Evolutionary conservation across 2,797 vertebrate genomes (phyloP).

Genomic region (Enteromius anoplus): DNA sequence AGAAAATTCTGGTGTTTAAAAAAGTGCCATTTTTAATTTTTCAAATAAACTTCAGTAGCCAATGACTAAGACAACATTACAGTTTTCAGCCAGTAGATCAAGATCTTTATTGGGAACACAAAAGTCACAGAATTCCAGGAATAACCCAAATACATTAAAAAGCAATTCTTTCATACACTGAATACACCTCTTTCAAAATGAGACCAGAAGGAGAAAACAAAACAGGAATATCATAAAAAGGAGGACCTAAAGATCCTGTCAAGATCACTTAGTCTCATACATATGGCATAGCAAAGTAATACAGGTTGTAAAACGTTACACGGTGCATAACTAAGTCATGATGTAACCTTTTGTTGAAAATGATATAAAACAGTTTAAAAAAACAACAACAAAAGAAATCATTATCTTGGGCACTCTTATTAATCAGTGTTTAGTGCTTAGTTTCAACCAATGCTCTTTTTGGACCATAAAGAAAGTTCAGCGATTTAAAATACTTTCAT

Average conservation of each 20-base stretch:
- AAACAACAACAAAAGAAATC: background rate
- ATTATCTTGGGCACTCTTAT: background rate
- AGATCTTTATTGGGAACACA: background rate
- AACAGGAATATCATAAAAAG: background rate
- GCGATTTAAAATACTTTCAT: background rate
- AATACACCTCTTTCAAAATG: background rate
- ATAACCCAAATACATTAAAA: background rate
- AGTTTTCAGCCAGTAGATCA: background rate
- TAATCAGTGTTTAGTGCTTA: background rate
- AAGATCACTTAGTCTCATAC: constrained; percentile 2
- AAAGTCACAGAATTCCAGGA: background rate
- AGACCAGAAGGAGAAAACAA: background rate
- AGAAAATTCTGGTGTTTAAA: background rate
- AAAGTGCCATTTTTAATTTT: background rate
- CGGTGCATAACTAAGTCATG: background rate
- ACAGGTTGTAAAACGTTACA: background rate
- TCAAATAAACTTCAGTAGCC: background rate
- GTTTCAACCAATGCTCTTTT: background rate
- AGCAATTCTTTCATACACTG: background rate
- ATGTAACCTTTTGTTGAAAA: background rate
- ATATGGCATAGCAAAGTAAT: background rate
- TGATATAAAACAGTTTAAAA: background rate
- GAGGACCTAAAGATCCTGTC: background rate
- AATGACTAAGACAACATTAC: background rate
- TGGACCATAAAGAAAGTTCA: background rate